Conservation (phyloP, 92 coral and sea anemone species). For the Heliopora coerulea region DNA sequence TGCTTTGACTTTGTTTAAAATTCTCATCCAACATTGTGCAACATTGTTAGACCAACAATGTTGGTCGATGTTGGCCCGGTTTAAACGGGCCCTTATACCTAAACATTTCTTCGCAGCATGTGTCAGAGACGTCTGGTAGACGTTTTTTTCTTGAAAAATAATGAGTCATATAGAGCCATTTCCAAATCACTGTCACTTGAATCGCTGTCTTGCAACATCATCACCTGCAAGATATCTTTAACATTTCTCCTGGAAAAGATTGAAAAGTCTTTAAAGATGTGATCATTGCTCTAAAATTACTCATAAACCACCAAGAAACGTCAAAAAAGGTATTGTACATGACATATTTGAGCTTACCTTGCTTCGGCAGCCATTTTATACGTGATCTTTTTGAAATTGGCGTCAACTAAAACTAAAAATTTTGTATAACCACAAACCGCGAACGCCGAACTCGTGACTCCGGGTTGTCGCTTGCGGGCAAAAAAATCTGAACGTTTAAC, state of each 20-base stretch:
- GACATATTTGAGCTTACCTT: neutral
- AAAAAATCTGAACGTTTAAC: constrained; percentile 10
- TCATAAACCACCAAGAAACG: too few relatives aligned
- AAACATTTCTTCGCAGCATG: constrained; percentile 63
- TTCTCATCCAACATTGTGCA: too few relatives aligned
- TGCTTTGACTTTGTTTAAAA: neutral
- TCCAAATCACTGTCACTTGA: constrained; percentile 41
- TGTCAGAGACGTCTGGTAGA: constrained; percentile 53
- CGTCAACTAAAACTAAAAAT: constrained; percentile 9
- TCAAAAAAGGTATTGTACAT: neutral
- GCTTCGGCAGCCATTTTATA: constrained; percentile 27
- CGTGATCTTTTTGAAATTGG: too few relatives aligned
- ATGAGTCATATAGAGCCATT: constrained; percentile 46
- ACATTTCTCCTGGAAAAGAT: constrained; percentile 45
- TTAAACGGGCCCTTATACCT: constrained; percentile 43
- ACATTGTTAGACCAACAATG: too few relatives aligned
- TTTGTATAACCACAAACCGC: constrained; percentile 56
- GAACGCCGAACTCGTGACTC: constrained; percentile 60
- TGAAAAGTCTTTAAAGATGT: neutral
- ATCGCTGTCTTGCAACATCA: constrained; percentile 59
- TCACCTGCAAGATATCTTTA: constrained; percentile 51
- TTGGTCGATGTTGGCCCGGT: too few relatives aligned
- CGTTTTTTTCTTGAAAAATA: constrained; percentile 39
- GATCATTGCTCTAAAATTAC: neutral
- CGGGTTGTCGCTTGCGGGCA: constrained; percentile 55